A percentile compares a stretch with the other conserved stretches of the same genome.
Evolutionary conservation across 2,888 invertebrate genomes (phyloP).

Genomic region (Dioctria rufipes): DNA sequence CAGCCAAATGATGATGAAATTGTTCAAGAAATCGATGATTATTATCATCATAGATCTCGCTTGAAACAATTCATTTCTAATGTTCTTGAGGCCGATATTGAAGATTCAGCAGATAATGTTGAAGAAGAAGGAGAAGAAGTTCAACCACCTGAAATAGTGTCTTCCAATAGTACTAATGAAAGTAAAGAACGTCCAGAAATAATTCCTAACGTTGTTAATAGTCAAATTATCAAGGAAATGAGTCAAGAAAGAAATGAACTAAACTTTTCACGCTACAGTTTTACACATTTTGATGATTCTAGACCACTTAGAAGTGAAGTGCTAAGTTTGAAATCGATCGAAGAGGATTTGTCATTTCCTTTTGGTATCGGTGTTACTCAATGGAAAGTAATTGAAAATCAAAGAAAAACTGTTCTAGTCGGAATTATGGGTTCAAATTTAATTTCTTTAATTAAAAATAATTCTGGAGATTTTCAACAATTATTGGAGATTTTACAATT

Average conservation of each 20-base stretch:
- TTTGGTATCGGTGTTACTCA: constrained; percentile 64
- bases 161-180: background rate
- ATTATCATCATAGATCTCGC: constrained; percentile 55
- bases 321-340: constrained; percentile 65
- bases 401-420: constrained; percentile 64
- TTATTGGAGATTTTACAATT: constrained; percentile 26
- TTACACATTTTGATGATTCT: constrained; percentile 45
- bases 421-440: constrained; percentile 64
- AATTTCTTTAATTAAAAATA: constrained; percentile 61
- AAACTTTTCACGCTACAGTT: constrained; percentile 49
- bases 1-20: constrained; percentile 55
- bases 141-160: background rate
- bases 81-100: constrained; percentile 49
- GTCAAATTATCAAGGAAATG: constrained; percentile 57
- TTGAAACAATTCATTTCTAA: constrained; percentile 55
- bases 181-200: constrained; percentile 62
- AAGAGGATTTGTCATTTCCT: constrained; percentile 65
- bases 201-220: constrained; percentile 61
- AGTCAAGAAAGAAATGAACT: constrained; percentile 61
- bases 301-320: constrained; percentile 63
- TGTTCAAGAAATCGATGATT: constrained; percentile 58
- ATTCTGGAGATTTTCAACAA: constrained; percentile 7
- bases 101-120: constrained; percentile 1
- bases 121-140: constrained; percentile 11
- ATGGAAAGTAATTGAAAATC: constrained; percentile 66